Percentiles rank a stretch among this genome's conserved stretches.
Evolutionary conservation across 2,113 vertebrate genomes (phyloP).

Genomic region (Amphiprion percula): DNA sequence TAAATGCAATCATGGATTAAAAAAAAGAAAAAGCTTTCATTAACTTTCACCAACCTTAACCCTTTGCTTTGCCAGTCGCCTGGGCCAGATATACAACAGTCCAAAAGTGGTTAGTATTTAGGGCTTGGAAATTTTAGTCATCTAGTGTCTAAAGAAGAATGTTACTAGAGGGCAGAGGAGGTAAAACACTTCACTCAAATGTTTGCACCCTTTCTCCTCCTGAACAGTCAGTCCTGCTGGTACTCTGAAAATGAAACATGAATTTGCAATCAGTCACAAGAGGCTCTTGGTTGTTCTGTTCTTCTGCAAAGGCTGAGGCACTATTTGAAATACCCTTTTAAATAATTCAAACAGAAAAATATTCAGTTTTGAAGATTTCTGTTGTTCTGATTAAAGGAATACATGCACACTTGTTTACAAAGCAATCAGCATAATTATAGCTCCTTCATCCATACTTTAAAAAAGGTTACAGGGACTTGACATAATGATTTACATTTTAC

Average conservation of each 20-base stretch:
- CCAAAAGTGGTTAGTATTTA: not conserved
- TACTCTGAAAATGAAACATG: constrained; percentile 14
- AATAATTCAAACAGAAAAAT: not conserved
- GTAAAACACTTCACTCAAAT: constrained; percentile 6
- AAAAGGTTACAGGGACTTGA: not conserved
- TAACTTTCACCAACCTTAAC: too few relatives aligned
- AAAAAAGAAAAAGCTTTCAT: not conserved
- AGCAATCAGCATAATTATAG: not conserved
- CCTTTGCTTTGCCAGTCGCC: not conserved
- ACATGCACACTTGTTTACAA: not conserved
- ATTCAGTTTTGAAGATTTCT: not conserved
- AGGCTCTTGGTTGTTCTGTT: constrained; percentile 3
- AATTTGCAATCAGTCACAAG: constrained; percentile 28
- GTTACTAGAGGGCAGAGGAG: not conserved
- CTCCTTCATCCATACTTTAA: constrained; percentile 4
- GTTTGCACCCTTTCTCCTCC: not conserved
- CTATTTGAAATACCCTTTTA: not conserved
- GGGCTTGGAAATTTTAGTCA: not conserved
- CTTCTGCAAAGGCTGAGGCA: constrained; percentile 6
- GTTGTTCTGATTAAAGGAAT: not conserved
- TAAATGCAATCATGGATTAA: constrained; percentile 19
- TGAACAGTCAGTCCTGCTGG: constrained; percentile 18
- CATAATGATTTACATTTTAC: constrained; percentile 32
- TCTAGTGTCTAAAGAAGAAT: not conserved
- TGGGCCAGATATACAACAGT: not conserved